Evolutionary conservation across 2,113 vertebrate genomes (phyloP).

Genomic region (Podarcis muralis): DNA sequence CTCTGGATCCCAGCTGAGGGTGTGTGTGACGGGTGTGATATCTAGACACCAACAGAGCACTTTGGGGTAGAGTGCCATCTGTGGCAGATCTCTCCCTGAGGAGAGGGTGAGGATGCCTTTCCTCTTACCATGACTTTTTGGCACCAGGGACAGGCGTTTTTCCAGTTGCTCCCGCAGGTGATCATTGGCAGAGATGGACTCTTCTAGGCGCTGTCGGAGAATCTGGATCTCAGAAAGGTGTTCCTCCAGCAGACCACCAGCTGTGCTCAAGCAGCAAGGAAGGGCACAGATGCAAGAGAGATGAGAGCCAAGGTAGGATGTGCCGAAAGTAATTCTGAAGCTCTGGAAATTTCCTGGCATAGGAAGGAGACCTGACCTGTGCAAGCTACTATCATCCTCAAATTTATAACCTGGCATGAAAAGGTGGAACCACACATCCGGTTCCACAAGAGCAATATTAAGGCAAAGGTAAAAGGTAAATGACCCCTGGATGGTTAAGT

Average conservation of each 20-base stretch:
- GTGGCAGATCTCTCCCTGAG: too few species aligned
- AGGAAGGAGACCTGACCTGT: background rate
- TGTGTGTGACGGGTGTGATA: background rate
- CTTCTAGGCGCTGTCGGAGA: constrained; percentile 87
- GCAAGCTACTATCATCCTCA: background rate
- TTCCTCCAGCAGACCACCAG: constrained; percentile 86
- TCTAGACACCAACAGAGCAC: background rate
- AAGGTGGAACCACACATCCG: background rate
- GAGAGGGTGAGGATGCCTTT: background rate
- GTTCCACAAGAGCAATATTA: background rate
- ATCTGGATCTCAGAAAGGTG: constrained; percentile 87
- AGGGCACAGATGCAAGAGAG: background rate
- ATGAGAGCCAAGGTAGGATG: background rate
- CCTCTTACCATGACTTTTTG: constrained; percentile 70
- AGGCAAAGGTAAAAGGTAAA: too few species aligned
- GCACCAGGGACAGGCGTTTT: constrained; percentile 70
- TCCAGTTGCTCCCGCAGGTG: constrained; percentile 87
- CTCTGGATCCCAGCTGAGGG: background rate
- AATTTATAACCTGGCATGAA: background rate
- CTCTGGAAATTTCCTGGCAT: background rate
- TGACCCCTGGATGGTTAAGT: too few species aligned
- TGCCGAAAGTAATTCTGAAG: background rate
- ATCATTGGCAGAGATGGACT: constrained; percentile 91
- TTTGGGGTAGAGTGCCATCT: background rate
- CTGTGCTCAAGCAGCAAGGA: constrained; percentile 52